phyloP scores from a whole-genome alignment of 2,888 invertebrate genomes.

The Eurytoma californica region DNA sequence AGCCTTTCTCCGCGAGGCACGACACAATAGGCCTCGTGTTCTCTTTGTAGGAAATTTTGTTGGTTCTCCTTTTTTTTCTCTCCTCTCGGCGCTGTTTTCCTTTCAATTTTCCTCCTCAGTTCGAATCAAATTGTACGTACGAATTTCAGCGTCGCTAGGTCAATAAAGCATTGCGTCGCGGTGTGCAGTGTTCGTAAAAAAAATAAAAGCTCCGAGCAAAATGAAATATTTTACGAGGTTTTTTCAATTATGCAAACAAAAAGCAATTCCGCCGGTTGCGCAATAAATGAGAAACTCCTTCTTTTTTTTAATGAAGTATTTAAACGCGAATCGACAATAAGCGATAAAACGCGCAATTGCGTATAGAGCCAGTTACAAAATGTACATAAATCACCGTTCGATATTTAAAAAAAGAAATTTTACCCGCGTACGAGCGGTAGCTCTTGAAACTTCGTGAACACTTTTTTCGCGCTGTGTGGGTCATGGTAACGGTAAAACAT shows the following conservation, averaged over 20 bases:
- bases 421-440: no score
- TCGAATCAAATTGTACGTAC: neutral
- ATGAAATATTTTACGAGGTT: no score
- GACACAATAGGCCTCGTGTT: conserved; percentile 50
- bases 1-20: conserved; percentile 54
- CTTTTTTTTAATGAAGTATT: neutral
- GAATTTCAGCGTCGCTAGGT: no score
- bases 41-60: conserved; percentile 41
- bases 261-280: no score
- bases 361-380: neutral
- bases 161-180: neutral
- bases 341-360: conserved; percentile 15
- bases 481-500: conserved; percentile 48
- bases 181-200: neutral
- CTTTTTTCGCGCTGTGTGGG: conserved; percentile 16
- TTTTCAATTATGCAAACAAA: no score
- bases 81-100: neutral
- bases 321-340: conserved; percentile 39
- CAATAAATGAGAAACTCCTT: neutral
- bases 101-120: conserved; percentile 14
- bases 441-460: no score
- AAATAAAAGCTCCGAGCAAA: neutral
- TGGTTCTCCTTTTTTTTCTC: conserved; percentile 10
- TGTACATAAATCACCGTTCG: no score
- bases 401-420: no score